Evolutionary conservation across 92 coral and sea anemone species (phyloP).

Genomic region (Porites lobata): DNA sequence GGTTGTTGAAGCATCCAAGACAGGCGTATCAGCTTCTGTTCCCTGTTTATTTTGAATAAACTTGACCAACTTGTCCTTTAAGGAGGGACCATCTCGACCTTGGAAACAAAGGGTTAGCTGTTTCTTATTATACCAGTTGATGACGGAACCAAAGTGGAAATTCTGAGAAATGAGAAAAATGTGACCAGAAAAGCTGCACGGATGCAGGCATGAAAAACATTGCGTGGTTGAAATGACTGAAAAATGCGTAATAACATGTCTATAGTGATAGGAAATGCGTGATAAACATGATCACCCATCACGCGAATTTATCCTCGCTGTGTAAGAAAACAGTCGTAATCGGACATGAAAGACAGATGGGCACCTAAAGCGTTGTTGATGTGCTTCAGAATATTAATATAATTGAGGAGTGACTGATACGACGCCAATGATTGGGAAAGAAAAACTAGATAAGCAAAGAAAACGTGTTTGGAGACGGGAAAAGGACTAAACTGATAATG

Average conservation of each 20-base stretch:
- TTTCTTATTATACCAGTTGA: too few relatives aligned
- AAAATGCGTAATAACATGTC: constrained; percentile 50
- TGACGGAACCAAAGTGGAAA: constrained; percentile 60
- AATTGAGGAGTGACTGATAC: constrained; percentile 55
- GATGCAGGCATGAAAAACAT: constrained; percentile 51
- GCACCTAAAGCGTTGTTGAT: constrained; percentile 28
- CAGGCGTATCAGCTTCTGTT: too few relatives aligned
- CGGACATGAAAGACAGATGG: too few relatives aligned
- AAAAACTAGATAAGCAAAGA: constrained; percentile 54
- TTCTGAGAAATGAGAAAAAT: constrained; percentile 58
- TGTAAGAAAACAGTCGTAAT: constrained; percentile 9
- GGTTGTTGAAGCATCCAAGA: too few relatives aligned
- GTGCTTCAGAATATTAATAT: constrained; percentile 63
- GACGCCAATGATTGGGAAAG: constrained; percentile 46
- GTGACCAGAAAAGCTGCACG: constrained; percentile 58
- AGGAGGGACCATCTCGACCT: too few relatives aligned
- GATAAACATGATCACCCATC: constrained; percentile 36
- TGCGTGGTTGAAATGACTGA: constrained; percentile 27
- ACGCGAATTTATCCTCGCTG: constrained; percentile 16
- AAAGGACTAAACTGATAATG: too few relatives aligned
- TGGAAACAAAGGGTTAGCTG: too few relatives aligned
- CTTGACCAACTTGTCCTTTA: too few relatives aligned
- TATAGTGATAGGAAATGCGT: constrained; percentile 51
- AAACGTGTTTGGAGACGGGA: not conserved
- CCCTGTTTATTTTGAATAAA: too few relatives aligned